Evolutionary conservation across 1,140 invertebrate species (phyloP), one percentile per base, ranked within the genome.

Genomic region (Galleria mellonella): DNA sequence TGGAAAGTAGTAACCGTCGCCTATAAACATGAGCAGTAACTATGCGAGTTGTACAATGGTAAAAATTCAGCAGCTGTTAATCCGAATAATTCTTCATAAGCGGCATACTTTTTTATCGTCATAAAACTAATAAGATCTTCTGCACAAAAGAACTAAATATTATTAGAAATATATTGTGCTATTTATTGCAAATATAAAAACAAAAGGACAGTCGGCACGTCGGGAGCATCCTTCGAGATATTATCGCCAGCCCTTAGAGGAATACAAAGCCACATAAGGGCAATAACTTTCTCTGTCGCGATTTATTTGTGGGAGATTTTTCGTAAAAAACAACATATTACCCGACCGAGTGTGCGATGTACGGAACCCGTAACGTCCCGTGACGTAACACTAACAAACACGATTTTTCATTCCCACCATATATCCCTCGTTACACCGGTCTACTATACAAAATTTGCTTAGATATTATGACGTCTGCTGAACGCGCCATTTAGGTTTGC

Each of bases 361-460:
- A 46, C 32, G 30, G 38, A 44, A 37, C 9, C 15, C 33, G 27
- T 50, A 42, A 33, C 43, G 46, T 40, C 10, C 9, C 12, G 14
- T 43, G 37, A 42, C 32, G 33, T 44, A 38, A 32, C 45, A 33
- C 37, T 52, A 51, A 52, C 55, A 57, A 57, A 57, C 43, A 39
- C 49, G 43, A 57, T 57, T 49, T 52, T 49, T 57, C 50, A 57
- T 52, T 30, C 5, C 37, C 30, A 12, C 33, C 38, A 49, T 57
- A 49, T 57, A 43, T 46, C 45, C 17, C 32, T 48, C 29, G 45
- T 55, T 55, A 49, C 30, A n/a, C 27, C 37, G n/a, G 29, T 47
- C 44, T 37, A 17, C 11, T 35, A 14, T 37, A 37, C 14, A 37
- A 37, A 37, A 37, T 12, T 15, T 9, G 14, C 13, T 9, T 31